Conservation (phyloP, 2,113 vertebrate species). For the Neodon shergylaensis region DNA sequence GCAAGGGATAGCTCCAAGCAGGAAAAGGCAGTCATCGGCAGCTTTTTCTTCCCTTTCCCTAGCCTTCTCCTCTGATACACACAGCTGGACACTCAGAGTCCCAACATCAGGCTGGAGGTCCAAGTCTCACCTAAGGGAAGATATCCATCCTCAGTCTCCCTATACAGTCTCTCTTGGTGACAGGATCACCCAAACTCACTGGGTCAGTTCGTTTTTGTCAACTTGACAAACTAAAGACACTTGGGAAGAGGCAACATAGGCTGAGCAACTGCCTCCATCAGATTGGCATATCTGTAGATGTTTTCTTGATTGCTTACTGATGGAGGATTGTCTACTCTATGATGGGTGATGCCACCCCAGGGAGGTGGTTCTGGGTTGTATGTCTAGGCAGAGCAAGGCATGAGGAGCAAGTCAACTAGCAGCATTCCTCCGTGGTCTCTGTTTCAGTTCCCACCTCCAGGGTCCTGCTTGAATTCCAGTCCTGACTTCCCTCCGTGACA, state of each 20-base stretch:
- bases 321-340: background rate
- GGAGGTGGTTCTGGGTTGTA: background rate
- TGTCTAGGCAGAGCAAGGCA: background rate
- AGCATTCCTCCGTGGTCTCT: background rate
- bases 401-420: background rate
- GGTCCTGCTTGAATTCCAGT: background rate
- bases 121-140: background rate
- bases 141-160: background rate
- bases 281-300: background rate
- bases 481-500: background rate
- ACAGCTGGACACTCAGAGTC: too few relatives aligned
- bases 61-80: background rate
- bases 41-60: background rate
- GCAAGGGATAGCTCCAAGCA: background rate
- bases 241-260: background rate
- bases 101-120: background rate
- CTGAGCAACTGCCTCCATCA: background rate
- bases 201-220: background rate
- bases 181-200: background rate
- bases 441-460: background rate
- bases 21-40: rapidly evolving
- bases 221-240: background rate
- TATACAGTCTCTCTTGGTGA: rapidly evolving
- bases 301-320: background rate
- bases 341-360: background rate